Conservation (phyloP, 2,888 invertebrate species). For the Cremastinae sp. region DNA sequence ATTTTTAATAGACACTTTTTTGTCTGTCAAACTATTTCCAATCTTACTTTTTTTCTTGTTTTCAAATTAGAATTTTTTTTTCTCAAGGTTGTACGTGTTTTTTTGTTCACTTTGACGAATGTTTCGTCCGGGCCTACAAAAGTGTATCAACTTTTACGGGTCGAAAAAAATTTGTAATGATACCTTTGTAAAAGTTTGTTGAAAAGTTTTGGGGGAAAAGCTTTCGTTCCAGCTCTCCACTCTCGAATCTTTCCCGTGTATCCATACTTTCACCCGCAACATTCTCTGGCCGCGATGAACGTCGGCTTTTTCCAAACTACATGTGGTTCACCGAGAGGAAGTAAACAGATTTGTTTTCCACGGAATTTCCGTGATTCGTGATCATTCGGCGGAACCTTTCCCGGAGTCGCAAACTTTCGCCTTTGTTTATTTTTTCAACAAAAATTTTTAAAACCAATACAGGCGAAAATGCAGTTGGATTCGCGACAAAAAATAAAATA, state of each 20-base stretch:
- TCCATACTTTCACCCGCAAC: conserved; percentile 19
- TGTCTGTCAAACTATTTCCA: too few species aligned
- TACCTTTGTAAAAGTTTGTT: conserved; percentile 47
- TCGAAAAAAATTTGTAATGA: conserved; percentile 31
- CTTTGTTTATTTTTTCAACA: conserved; percentile 19
- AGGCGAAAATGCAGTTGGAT: too few species aligned
- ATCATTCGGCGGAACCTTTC: conserved; percentile 20
- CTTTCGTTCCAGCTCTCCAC: conserved; percentile 38
- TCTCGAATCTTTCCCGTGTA: conserved; percentile 10
- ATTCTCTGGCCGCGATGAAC: conserved; percentile 15
- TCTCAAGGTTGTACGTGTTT: too few species aligned
- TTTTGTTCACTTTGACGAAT: too few species aligned
- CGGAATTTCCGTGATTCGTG: conserved; percentile 40
- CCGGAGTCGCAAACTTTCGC: background rate
- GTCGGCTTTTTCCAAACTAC: conserved; percentile 22
- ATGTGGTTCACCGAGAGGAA: conserved; percentile 33
- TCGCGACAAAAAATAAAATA: too few species aligned
- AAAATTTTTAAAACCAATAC: background rate
- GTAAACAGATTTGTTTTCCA: conserved; percentile 62
- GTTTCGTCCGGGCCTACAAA: background rate
- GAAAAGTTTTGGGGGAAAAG: conserved; percentile 45
- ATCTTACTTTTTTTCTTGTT: too few species aligned
- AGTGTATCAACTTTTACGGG: conserved; percentile 31
- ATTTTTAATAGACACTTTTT: too few species aligned
- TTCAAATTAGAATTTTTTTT: too few species aligned